Evolutionary conservation across 2,888 invertebrate species (phyloP), one percentile per base, ranked within the genome.

Genomic region (Auanema freiburgensis): DNA sequence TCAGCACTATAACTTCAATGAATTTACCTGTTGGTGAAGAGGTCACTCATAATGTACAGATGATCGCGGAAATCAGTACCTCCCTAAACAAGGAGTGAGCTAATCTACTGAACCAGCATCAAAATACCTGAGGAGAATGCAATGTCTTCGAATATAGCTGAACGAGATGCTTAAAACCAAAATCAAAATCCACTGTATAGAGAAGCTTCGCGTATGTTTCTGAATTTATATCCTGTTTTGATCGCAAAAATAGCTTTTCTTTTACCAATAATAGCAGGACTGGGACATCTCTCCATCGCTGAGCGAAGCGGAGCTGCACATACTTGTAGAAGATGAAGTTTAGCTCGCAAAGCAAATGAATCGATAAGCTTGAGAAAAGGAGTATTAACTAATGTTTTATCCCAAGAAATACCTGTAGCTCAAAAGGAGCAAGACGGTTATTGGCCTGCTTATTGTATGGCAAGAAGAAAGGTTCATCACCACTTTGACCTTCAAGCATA

Each of bases 261-360:
- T n/a, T n/a, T 41, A 60, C 67, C 67, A 46, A 70, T 60, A 11
- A 61, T 59, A 0, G 68, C 66, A 0, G 72, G 72, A 24, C 70
- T 68, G 16, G 69, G 68, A 24, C 66, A 41, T 59, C 68, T 1
- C 23, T 33, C 1, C 33, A 23, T 16, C 55, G 62, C 2, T 1
- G 46, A 16, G 64, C 40, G 10, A 57, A 62, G 25, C 52, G 42
- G 14, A 16, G 16, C 33, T 14, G 21, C 33, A 14, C 55, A 53
- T 1, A 61, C 54, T 1, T 6, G 18, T 10, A 74, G 42, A 1
- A 76, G 41, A 10, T 59, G 49, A 44, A 71, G 59, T 55, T 77
- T 78, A 4, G 78, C 72, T 51, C 74, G 69, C 52, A 74, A 62
- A 1, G 79, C 76, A 42, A 79, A 54, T 0, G 77, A 69, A n/a